Evolutionary conservation across 2,888 invertebrate species (phyloP).

Genomic region (Agelastica alni): DNA sequence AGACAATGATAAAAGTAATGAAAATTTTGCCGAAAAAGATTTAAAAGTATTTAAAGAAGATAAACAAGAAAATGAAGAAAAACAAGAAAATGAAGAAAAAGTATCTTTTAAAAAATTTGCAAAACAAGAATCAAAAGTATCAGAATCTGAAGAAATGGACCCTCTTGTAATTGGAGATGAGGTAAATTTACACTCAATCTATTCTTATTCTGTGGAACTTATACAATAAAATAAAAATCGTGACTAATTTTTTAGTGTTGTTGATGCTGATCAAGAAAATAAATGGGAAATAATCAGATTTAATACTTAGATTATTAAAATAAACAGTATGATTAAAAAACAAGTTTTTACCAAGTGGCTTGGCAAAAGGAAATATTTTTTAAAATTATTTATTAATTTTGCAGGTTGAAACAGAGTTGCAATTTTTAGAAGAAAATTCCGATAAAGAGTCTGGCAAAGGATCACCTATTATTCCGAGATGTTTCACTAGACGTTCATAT

Average conservation of each 20-base stretch:
- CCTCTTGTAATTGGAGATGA: slow-evolving; percentile 46
- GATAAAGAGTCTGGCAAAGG: slow-evolving; percentile 48
- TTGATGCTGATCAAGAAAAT: no score
- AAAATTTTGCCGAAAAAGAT: neutral
- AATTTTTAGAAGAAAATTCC: slow-evolving; percentile 49
- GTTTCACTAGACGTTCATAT: slow-evolving; percentile 52
- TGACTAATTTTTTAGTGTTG: no score
- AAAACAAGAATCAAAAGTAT: slow-evolving; percentile 8
- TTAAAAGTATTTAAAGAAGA: neutral
- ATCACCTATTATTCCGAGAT: slow-evolving; percentile 49
- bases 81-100: slow-evolving; percentile 11
- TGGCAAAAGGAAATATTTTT: no score
- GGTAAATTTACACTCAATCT: neutral
- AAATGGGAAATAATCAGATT: no score
- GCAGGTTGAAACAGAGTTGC: slow-evolving; percentile 47
- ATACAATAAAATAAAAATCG: no score
- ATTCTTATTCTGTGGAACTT: no score
- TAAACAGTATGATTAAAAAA: no score
- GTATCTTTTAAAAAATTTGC: slow-evolving; percentile 9
- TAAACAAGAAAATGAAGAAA: neutral
- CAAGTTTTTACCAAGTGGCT: no score
- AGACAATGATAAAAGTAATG: neutral
- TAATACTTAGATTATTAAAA: no score
- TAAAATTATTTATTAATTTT: no score
- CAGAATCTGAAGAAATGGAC: slow-evolving; percentile 45